These are phyloP conservation scores for Caenorhabditis briggsae DNA, from an alignment of 1,140 invertebrate species.

Conservation along the genomic window DNA sequence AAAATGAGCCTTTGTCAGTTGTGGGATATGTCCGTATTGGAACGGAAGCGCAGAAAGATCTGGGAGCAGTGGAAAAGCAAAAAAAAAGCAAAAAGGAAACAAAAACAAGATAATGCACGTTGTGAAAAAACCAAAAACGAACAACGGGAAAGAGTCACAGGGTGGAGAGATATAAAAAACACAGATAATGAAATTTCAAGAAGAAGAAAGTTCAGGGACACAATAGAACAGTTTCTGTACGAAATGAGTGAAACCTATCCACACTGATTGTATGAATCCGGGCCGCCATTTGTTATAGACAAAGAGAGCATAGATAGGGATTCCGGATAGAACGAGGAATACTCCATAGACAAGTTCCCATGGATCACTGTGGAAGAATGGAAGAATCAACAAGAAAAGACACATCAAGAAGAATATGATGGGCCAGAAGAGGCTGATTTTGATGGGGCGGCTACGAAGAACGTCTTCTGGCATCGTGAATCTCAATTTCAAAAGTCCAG, in stretches of 20 bases:
- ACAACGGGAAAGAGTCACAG: conserved; percentile 37
- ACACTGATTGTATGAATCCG: conserved; percentile 62
- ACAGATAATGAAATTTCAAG: neutral
- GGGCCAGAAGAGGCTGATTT: conserved; percentile 71
- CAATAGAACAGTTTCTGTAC: conserved; percentile 66
- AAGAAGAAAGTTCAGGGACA: conserved; percentile 58
- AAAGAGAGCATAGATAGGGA: conserved; percentile 75
- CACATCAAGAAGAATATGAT: conserved; percentile 73
- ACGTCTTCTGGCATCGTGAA: conserved; percentile 83
- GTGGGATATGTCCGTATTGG: conserved; percentile 23
- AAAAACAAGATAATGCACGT: conserved; percentile 49
- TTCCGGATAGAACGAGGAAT: conserved; percentile 71
- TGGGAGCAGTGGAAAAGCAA: conserved; percentile 13
- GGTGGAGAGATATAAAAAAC: neutral
- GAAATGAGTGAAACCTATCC: conserved; percentile 70
- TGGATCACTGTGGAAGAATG: conserved; percentile 70
- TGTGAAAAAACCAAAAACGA: neutral
- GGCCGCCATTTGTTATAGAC: conserved; percentile 69
- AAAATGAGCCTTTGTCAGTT: neutral
- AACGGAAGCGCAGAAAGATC: conserved; percentile 53
- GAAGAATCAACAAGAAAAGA: conserved; percentile 73
- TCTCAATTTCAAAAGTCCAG: conserved; percentile 88
- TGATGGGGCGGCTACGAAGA: conserved; percentile 11
- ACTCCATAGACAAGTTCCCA: conserved; percentile 73
- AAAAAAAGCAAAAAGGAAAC: conserved; percentile 22